phyloP scores from a whole-genome alignment of 1,140 invertebrate species.

The Agrypnia vestita region DNA sequence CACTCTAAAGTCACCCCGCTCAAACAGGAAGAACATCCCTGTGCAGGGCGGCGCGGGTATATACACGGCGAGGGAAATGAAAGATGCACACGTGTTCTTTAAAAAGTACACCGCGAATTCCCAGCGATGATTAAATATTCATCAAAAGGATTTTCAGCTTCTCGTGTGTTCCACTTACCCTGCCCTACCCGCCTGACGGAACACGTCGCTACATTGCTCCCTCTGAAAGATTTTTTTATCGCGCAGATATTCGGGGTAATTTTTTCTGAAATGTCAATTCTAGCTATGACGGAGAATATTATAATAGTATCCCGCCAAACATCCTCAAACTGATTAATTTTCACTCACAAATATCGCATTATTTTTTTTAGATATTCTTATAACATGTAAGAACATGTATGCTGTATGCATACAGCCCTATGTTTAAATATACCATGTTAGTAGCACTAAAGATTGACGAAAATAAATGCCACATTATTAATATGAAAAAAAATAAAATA shows the following conservation, averaged over 20 bases:
- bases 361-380: too few species aligned
- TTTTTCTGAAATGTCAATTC: neutral
- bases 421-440: too few species aligned
- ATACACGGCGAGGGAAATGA: slow-evolving; percentile 37
- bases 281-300: too few species aligned
- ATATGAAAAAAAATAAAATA: too few species aligned
- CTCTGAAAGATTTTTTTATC: slow-evolving; percentile 1
- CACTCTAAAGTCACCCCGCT: slow-evolving; percentile 7
- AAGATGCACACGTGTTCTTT: slow-evolving; percentile 45
- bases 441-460: too few species aligned
- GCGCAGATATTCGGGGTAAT: neutral
- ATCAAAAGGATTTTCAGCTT: slow-evolving; percentile 53
- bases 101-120: slow-evolving; percentile 49
- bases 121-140: slow-evolving; percentile 59
- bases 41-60: neutral
- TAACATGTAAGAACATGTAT: too few species aligned
- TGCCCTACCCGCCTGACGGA: neutral
- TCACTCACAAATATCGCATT: too few species aligned
- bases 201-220: slow-evolving; percentile 3
- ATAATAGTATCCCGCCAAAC: too few species aligned
- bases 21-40: neutral
- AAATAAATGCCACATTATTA: too few species aligned
- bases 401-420: too few species aligned
- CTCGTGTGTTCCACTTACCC: slow-evolving; percentile 18
- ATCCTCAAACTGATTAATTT: too few species aligned